Base-by-base conservation (phyloP, 92 coral and sea anemone genomes). In the Phenganax marumi region DNA sequence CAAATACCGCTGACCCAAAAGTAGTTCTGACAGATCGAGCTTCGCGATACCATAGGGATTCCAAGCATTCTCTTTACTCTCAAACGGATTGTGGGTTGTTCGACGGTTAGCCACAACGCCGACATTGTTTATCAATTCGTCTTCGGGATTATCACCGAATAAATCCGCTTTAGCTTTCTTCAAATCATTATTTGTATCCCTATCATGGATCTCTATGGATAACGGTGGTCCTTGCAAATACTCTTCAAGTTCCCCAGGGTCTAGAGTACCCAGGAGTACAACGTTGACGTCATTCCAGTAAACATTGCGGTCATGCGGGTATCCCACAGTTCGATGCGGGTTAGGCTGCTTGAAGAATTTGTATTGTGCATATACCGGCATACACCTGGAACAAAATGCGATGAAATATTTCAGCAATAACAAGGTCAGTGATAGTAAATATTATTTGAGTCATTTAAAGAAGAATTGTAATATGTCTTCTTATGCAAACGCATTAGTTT, bases 1-100 rank as follows among this genome's bases (percentile, higher is more conserved):
- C 56, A 94, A 81, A 51, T 88, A 82, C 43, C 84, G 91, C 76
- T 90, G 97, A 14, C 98, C 98, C 14, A 92, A 88, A 52, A 94
- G 80, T 80, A 94, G 84, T 9, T 91, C 97, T 8, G 97, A 92
- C 33, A 94, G 85, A 76, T 94, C 98, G 64, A 94, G 89, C 82
- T 92, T 94, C 9, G 97, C 98, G 16, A 94, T 79, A 52, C 98
- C 98, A 25, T 92, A 94, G 14, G 98, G 97, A 72, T 94, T 91
- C 98, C 98, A 94, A 1, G 95, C 82, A 68, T 90, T 90, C 49
- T 90, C 89, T 61, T 93, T 88, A 55, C 97, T 89, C 54, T 88
- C 77, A 73, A 94, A 94, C 5, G 98, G 98, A 68, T 94, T 94
- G 81, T 94, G 98, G 0, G 98, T 94, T 6, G 98, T 94, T 57